A percentile compares a stretch with the other conserved stretches of the same genome.
Conservation (phyloP, 2,797 vertebrate genomes). For the Acipenser ruthenus region DNA sequence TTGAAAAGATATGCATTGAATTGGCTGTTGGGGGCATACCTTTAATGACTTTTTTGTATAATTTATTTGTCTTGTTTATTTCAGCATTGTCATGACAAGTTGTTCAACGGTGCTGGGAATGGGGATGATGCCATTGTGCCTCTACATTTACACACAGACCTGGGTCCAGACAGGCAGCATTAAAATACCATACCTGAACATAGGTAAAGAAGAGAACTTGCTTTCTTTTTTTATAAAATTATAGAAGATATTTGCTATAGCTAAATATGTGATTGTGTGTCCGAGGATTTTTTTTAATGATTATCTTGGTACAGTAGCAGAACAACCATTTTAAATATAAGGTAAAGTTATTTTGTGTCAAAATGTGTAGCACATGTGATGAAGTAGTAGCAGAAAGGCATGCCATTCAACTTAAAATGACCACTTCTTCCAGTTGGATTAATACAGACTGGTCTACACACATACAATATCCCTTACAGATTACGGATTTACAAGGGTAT, state of each 20-base stretch:
- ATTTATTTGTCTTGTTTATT: slow-evolving; percentile 13
- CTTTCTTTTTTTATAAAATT: background rate
- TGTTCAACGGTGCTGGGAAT: slow-evolving; percentile 43
- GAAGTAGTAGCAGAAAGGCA: too few species aligned
- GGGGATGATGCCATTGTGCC: slow-evolving; percentile 44
- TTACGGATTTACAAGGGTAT: too few species aligned
- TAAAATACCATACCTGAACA: slow-evolving; percentile 41
- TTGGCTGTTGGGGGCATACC: background rate
- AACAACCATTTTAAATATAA: background rate
- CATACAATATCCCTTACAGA: too few species aligned
- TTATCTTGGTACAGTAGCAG: background rate
- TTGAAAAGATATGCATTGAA: background rate
- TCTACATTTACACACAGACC: slow-evolving; percentile 37
- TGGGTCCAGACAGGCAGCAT: slow-evolving; percentile 36
- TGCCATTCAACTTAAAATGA: too few species aligned
- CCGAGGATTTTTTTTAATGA: too few species aligned
- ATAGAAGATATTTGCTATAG: background rate
- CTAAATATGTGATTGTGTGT: background rate
- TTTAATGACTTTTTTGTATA: background rate
- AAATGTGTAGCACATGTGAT: too few species aligned
- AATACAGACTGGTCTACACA: too few species aligned
- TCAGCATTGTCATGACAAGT: slow-evolving; percentile 46
- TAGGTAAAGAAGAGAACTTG: slow-evolving; percentile 36
- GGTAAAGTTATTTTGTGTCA: background rate
- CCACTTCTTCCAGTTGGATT: too few species aligned